Evolutionary conservation across 1,140 invertebrate genomes (phyloP), one percentile per base, ranked within the genome.

Genomic region (Lycorma delicatula): DNA sequence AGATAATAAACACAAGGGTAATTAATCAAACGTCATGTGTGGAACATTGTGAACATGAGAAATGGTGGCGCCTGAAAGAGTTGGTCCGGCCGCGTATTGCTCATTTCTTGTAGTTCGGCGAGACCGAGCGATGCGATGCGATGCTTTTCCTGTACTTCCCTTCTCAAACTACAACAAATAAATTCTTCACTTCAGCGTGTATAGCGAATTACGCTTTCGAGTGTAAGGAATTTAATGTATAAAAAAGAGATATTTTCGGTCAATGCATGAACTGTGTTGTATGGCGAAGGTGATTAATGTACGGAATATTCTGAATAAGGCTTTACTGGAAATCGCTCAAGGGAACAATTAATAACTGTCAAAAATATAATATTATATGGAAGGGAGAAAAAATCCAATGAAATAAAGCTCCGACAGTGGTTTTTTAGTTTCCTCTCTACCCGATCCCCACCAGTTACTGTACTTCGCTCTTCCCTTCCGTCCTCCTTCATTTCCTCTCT

Each of bases 341-440:
- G 41, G 41, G 16, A 44, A 44, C 41, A 44, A 44, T 44, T 44
- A 44, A 44, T 44, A 44, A 44, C 41, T 44, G 41, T 44, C 41
- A 44, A 44, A 44, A 44, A 44, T 44, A 44, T 44, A 44, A 44
- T 44, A 44, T 44, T 44, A 44, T 44, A 22, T 44, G 23, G 41
- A 44, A 44, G 41, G 41, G 41, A 44, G 41, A 6, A 44, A 44
- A 44, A 44, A 44, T 16, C 41, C 41, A 44, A 44, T 44, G 41
- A 22, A 44, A 44, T 44, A 44, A 44, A 44, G 41, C 41, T 44
- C 16, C 41, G 16, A 44, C 41, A 44, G 18, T 44, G 41, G 41
- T 44, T 44, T 44, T 44, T 44, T 44, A 44, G 41, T 44, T n/a
- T n/a, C n/a, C n/a, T n/a, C n/a, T n/a, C n/a, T n/a, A n/a, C n/a